Base-by-base conservation (phyloP, 2,888 invertebrate species). In the Drosophila austrosaltans region DNA sequence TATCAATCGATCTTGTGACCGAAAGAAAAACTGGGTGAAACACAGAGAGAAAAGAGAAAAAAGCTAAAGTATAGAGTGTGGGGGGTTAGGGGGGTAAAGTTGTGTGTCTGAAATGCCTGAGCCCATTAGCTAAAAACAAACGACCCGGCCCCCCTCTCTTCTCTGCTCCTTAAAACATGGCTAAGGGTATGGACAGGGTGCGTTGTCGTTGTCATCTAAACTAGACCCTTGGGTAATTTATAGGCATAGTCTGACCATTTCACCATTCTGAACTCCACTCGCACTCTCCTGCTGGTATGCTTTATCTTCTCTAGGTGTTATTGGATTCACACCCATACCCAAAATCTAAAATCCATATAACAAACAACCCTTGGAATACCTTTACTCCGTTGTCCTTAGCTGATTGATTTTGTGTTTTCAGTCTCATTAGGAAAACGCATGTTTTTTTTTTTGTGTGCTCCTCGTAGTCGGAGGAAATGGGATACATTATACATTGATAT, bases 181-280 rank as follows among this genome's bases (percentile, higher is more conserved):
- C n/a, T 61, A 5, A 42, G 25, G 48, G 12, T 56, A 10, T 30
- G 22, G 30, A 12, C 28, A 16, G 32, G 39, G 40, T 16, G 36
- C 30, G 57, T 40, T 10, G 42, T 28, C 30, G 39, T 53, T 20
- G 44, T 57, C 53, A 58, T 58, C 39, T 10, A 20, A 78, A 78
- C 66, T 60, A 75, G 32, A 69, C 73, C 75, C 69, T 64, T 67
- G 72, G 75, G 73, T 71, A 75, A 84, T 79, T 82, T 84, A 77
- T 74, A 28, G 63, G 66, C 53, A 32, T 56, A 53, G 48, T 1
- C 25, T 25, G 25, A 25, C 25, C 48, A 48, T 48, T 48, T 48
- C 22, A 48, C 48, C 48, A 48, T 48, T 48, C 25, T 10, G 63
- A 30, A 57, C 57, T 36, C 61, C 48, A 53, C 16, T 53, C 57